Evolutionary conservation across 1,140 invertebrate species (phyloP), one percentile per base, ranked within the genome.

Genomic region (Thaumetopoea pityocampa): DNA sequence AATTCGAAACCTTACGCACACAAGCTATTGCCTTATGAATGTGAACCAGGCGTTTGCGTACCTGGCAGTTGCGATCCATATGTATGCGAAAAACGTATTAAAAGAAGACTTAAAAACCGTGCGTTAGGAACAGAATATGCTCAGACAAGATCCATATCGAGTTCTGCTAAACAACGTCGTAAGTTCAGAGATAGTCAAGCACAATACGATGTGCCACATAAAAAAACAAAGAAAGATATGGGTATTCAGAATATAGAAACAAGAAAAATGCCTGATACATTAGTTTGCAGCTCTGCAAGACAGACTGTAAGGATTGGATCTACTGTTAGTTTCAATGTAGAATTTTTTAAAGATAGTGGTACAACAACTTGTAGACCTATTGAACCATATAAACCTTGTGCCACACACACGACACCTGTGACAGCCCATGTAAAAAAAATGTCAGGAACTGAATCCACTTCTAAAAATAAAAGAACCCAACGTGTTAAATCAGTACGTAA

Each of bases 331-430:
- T 66, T 66, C 29, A 49, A 55, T 33, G 44, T 64, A 3, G 50
- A 64, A 33, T 57, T 60, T 42, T 45, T 19, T 41, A 64, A 60
- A 46, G 36, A 40, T 34, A n/a, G n/a, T n/a, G n/a, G n/a, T n/a
- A n/a, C n/a, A n/a, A n/a, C n/a, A n/a, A n/a, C n/a, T n/a, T n/a
- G n/a, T n/a, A n/a, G n/a, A n/a, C n/a, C n/a, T n/a, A n/a, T n/a
- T n/a, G n/a, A n/a, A n/a, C n/a, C n/a, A n/a, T n/a, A n/a, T n/a
- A n/a, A n/a, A n/a, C n/a, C n/a, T n/a, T n/a, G n/a, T n/a, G n/a
- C n/a, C n/a, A n/a, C n/a, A n/a, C n/a, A n/a, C n/a, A n/a, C n/a
- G n/a, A n/a, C n/a, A n/a, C n/a, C n/a, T n/a, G n/a, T n/a, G n/a
- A n/a, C n/a, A n/a, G n/a, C n/a, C n/a, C n/a, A n/a, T n/a, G n/a